phyloP scores from a whole-genome alignment of 2,113 vertebrate genomes.

The Castor canadensis region DNA sequence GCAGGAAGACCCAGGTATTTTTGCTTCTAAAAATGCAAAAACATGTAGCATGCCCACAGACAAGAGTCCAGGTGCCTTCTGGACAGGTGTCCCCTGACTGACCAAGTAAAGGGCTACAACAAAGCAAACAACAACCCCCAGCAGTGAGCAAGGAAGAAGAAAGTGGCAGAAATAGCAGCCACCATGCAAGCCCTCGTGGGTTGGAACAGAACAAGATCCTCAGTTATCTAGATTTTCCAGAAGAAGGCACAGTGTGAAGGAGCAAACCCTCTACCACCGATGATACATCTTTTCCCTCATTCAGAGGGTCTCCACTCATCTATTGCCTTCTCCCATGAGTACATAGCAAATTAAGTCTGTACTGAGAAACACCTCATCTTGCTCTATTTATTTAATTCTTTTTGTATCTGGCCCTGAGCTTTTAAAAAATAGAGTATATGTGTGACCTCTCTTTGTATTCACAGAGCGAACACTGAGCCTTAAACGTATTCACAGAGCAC shows the following conservation, averaged over 20 bases:
- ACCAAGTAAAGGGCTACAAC: background rate
- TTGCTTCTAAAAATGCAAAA: constrained; percentile 16
- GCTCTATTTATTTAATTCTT: too few species aligned
- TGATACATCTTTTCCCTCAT: background rate
- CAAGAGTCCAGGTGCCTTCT: background rate
- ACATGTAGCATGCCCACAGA: background rate
- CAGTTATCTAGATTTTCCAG: background rate
- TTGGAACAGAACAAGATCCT: background rate
- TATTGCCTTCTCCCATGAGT: background rate
- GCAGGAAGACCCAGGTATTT: background rate
- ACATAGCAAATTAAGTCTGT: background rate
- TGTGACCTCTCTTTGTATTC: background rate
- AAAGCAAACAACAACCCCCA: background rate
- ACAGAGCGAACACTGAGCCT: background rate
- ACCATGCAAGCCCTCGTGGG: background rate
- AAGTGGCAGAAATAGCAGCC: background rate
- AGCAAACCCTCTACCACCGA: background rate
- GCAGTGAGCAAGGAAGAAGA: background rate
- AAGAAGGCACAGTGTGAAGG: background rate
- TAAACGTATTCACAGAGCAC: background rate
- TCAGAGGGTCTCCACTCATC: background rate
- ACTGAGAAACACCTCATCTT: background rate
- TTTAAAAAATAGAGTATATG: background rate
- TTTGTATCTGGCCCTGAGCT: background rate
- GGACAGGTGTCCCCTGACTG: background rate